These are phyloP conservation scores for Corythaixoides concolor DNA, from an alignment of 2,113 vertebrate species.

Conservation along the genomic window DNA sequence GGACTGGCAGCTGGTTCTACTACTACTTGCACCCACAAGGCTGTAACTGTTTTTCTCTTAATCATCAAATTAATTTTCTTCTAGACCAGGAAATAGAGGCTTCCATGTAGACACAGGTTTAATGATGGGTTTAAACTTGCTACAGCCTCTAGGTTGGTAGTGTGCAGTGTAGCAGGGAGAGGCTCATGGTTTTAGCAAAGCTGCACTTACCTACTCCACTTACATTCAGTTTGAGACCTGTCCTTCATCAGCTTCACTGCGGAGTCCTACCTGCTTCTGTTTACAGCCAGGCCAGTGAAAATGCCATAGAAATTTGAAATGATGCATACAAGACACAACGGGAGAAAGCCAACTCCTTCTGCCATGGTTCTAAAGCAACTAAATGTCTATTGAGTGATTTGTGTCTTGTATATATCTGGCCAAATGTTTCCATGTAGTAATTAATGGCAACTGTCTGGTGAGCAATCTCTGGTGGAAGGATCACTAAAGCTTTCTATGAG, in stretches of 20 bases:
- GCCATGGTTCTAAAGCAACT: not conserved
- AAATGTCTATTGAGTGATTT: not conserved
- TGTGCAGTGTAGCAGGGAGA: not conserved
- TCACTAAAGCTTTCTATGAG: not conserved
- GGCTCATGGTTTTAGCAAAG: not conserved
- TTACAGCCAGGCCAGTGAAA: not conserved
- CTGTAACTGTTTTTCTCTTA: not conserved
- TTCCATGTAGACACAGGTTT: not conserved
- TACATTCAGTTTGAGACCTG: not conserved
- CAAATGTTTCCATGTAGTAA: not conserved
- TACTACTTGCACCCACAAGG: not conserved
- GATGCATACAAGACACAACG: not conserved
- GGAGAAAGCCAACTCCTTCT: not conserved
- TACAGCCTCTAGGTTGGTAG: not conserved
- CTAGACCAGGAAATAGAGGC: not conserved
- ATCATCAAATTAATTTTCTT: not conserved
- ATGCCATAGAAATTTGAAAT: not conserved
- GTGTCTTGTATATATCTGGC: not conserved
- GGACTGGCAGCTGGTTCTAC: not conserved
- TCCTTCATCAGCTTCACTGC: not conserved
- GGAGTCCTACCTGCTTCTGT: not conserved
- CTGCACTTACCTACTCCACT: not conserved
- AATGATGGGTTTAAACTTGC: not conserved
- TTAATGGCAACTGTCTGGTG: not conserved
- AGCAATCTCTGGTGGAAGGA: not conserved